phyloP scores from a whole-genome alignment of 2,113 vertebrate genomes.

The Hiodon alosoides region DNA sequence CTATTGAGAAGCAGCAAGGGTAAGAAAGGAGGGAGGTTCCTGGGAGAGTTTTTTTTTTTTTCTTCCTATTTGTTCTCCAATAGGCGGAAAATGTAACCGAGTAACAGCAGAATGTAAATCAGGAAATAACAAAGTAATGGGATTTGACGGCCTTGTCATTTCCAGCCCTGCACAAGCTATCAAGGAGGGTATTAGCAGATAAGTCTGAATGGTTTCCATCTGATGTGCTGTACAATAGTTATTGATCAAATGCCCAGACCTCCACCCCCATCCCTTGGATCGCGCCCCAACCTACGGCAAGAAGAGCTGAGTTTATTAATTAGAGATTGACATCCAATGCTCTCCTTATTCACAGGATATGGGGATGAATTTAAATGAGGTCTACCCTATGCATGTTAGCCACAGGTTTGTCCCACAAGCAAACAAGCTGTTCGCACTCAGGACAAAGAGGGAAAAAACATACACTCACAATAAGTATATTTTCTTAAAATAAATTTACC shows the following conservation, averaged over 20 bases:
- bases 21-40: neutral
- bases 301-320: constrained; percentile 77
- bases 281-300: constrained; percentile 37
- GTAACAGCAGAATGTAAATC: constrained; percentile 61
- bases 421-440: constrained; percentile 10
- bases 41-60: constrained; percentile 41
- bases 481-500: neutral
- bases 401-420: constrained; percentile 22
- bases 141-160: constrained; percentile 61
- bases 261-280: neutral
- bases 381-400: constrained; percentile 29
- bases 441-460: no score
- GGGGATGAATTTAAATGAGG: constrained; percentile 53
- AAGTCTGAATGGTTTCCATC: constrained; percentile 70
- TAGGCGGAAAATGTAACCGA: constrained; percentile 45
- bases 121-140: constrained; percentile 60
- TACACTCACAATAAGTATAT: no score
- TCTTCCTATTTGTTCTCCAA: constrained; percentile 47
- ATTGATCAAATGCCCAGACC: constrained; percentile 65
- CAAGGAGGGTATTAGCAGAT: constrained; percentile 73
- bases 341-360: constrained; percentile 59
- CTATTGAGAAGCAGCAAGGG: constrained; percentile 14
- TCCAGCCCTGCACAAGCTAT: constrained; percentile 56
- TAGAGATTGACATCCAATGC: constrained; percentile 79
- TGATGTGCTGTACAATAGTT: constrained; percentile 58